Percentiles rank a stretch among this genome's conserved stretches.
phyloP scores from a whole-genome alignment of 2,113 vertebrate genomes.

The Malurus cyaneus region DNA sequence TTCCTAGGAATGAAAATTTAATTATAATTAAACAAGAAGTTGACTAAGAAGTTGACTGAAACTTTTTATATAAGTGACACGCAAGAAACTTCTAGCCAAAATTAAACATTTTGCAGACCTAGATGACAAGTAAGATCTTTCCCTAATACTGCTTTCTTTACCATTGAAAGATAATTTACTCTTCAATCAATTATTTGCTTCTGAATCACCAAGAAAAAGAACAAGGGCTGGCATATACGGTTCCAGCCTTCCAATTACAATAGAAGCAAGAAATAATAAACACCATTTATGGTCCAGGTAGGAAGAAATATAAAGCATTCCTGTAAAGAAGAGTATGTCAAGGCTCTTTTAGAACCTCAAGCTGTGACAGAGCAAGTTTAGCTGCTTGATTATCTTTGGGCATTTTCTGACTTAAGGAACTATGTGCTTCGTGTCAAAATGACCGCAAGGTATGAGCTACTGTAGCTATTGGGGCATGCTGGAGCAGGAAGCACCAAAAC shows the following conservation, averaged over 20 bases:
- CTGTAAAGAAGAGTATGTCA: accelerated
- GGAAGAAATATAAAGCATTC: not conserved
- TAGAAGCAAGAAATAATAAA: not conserved
- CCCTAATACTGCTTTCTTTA: not conserved
- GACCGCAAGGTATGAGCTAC: not conserved
- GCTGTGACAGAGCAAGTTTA: not conserved
- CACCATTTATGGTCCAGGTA: not conserved
- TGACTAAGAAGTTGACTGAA: not conserved
- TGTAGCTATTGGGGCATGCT: accelerated
- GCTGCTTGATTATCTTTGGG: not conserved
- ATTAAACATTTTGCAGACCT: not conserved
- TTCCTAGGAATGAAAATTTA: not conserved
- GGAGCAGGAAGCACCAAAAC: not conserved
- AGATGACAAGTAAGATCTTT: not conserved
- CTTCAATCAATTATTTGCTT: not conserved
- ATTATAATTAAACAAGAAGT: not conserved
- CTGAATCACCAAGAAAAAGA: not conserved
- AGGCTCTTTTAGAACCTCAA: not conserved
- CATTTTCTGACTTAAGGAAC: not conserved
- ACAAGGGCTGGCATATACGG: not conserved
- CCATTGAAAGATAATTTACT: not conserved
- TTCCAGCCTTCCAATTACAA: not conserved
- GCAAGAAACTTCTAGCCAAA: not conserved
- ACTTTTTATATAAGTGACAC: not conserved
- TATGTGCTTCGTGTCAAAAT: not conserved